Conservation (phyloP, 2,797 vertebrate species). For the Brachyalestes nurse region DNA sequence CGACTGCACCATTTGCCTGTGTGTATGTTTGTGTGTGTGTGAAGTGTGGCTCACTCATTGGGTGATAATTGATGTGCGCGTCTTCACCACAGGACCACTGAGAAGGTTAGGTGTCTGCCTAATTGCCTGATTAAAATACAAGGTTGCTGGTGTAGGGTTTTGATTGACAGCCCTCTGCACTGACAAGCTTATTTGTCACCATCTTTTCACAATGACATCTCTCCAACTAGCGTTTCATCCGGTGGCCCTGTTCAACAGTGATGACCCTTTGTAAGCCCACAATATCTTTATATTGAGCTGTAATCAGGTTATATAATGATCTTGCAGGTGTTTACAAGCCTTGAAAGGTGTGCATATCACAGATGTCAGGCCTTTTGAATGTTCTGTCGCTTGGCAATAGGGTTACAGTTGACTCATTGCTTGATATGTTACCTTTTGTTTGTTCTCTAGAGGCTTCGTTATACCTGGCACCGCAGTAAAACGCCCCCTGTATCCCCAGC, state of each 20-base stretch:
- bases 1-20: constrained; percentile 7
- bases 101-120: constrained; percentile 50
- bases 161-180: constrained; percentile 23
- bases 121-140: constrained; percentile 59
- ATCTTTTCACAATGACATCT: neutral
- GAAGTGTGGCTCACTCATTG: constrained; percentile 57
- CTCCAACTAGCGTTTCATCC: neutral
- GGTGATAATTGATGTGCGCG: constrained; percentile 43
- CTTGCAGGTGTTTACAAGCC: neutral
- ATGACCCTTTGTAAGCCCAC: neutral
- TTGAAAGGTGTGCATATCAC: neutral
- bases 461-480: neutral
- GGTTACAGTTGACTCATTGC: neutral
- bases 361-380: neutral
- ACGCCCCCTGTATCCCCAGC: constrained; percentile 4
- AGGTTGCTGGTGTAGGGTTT: constrained; percentile 16
- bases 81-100: constrained; percentile 32
- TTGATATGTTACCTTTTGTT: constrained; percentile 1
- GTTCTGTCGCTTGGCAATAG: neutral
- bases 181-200: constrained; percentile 23
- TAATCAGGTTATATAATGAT: neutral
- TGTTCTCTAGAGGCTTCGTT: neutral
- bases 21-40: constrained; percentile 20
- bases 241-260: neutral
- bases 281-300: neutral